Conservation (phyloP, 2,113 vertebrate genomes). For the Melanerpes aurifrons region DNA sequence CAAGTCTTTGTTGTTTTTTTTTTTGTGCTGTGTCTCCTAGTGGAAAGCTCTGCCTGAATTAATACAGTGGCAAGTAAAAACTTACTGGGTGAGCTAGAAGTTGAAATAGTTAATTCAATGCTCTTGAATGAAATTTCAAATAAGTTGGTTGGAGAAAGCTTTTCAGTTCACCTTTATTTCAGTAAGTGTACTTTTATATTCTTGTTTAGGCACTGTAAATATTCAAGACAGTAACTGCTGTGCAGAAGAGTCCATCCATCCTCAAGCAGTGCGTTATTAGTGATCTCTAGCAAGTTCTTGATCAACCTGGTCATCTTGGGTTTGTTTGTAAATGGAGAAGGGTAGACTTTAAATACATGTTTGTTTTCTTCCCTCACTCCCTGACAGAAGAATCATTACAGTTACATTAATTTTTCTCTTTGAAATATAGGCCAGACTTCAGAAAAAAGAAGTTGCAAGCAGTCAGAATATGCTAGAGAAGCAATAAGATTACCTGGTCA, state of each 20-base stretch:
- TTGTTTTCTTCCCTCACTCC: background rate
- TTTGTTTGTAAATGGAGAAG: background rate
- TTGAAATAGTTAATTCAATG: background rate
- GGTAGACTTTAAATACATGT: background rate
- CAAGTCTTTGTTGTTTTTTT: background rate
- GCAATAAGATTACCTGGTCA: background rate
- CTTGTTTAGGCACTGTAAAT: slow-evolving; percentile 74
- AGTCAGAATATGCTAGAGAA: slow-evolving; percentile 20
- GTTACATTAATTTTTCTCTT: background rate
- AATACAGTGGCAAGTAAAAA: background rate
- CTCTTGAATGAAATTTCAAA: background rate
- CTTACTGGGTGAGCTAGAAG: background rate
- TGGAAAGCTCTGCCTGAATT: background rate
- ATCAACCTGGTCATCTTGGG: background rate
- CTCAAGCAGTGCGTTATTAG: background rate
- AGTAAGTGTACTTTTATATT: slow-evolving; percentile 38
- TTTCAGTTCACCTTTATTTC: slow-evolving; percentile 67
- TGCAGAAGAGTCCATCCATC: slow-evolving; percentile 34
- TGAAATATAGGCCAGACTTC: background rate
- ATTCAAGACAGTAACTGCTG: slow-evolving; percentile 28
- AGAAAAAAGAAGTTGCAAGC: background rate
- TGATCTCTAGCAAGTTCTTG: slow-evolving; percentile 23
- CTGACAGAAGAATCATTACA: background rate
- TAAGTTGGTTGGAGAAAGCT: background rate
- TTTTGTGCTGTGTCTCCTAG: background rate